Conservation (phyloP, 2,797 vertebrate species). For the Myiotriccus ornatus region DNA sequence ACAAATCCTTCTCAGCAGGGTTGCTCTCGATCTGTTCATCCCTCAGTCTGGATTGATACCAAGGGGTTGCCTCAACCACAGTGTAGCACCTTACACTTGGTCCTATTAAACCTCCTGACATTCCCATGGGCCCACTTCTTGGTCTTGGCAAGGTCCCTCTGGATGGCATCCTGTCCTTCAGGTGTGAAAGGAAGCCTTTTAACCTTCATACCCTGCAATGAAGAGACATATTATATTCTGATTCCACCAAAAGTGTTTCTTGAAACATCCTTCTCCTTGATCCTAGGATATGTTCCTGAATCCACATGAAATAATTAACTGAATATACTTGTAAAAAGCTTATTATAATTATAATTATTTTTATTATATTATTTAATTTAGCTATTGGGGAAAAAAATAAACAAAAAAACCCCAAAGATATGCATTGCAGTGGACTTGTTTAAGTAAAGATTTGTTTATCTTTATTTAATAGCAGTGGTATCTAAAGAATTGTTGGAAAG, state of each 20-base stretch:
- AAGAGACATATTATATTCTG: not conserved
- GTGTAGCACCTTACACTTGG: not conserved
- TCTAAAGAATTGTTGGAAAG: not conserved
- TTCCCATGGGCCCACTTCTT: not conserved
- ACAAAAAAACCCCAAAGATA: not conserved
- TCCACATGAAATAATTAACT: not conserved
- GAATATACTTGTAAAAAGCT: not conserved
- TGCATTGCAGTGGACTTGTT: not conserved
- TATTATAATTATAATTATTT: not conserved
- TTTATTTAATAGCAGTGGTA: not conserved
- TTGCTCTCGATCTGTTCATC: not conserved
- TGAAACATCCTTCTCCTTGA: not conserved
- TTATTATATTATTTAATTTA: not conserved
- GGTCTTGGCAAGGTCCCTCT: not conserved
- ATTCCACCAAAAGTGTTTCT: not conserved
- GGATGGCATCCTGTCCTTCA: not conserved
- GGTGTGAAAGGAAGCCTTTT: not conserved
- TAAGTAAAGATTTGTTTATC: not conserved
- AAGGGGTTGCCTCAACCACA: fast-evolving
- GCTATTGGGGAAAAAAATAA: not conserved
- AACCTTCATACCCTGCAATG: not conserved
- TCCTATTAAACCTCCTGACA: not conserved
- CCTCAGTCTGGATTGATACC: fast-evolving
- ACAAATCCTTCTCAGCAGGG: not conserved
- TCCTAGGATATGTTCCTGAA: not conserved